Evolutionary conservation across 1,140 invertebrate genomes (phyloP).

Genomic region (Aplysia californica): DNA sequence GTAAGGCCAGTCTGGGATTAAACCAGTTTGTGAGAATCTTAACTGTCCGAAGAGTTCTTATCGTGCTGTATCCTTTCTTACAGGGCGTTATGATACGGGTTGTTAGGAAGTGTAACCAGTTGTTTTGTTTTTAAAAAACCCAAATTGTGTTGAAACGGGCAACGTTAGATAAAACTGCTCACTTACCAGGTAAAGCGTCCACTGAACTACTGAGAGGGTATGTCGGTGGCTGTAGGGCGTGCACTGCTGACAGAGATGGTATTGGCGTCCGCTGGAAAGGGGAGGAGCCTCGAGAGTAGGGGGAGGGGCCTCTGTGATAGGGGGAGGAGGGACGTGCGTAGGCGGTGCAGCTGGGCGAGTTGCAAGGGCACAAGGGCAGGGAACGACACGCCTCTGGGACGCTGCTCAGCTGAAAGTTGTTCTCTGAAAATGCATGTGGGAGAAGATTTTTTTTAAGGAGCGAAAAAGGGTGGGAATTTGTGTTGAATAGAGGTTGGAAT

Average conservation of each 20-base stretch:
- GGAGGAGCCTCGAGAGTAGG: background rate
- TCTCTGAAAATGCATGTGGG: conserved; percentile 29
- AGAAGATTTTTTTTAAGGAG: conserved; percentile 19
- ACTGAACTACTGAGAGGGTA: conserved; percentile 34
- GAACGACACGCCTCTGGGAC: conserved; percentile 24
- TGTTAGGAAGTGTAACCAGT: no score
- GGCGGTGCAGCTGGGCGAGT: conserved; percentile 29
- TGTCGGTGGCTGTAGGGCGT: conserved; percentile 45
- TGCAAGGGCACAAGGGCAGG: conserved; percentile 33
- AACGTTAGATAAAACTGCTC: no score
- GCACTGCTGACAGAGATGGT: conserved; percentile 43
- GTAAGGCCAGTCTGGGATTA: no score
- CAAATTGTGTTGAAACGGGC: no score
- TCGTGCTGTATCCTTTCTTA: no score
- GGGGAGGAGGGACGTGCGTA: conserved; percentile 6
- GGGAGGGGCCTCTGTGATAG: background rate
- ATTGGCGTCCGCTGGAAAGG: background rate
- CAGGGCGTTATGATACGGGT: no score
- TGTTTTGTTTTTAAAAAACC: no score
- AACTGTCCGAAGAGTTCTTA: no score
- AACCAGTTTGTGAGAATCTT: no score
- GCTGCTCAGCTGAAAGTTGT: conserved; percentile 25
- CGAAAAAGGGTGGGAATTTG: conserved; percentile 11
- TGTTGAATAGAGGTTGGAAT: no score
- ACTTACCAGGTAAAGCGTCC: conserved; percentile 46